Evolutionary conservation across 2,113 vertebrate genomes (phyloP).

Genomic region (Verasper variegatus): DNA sequence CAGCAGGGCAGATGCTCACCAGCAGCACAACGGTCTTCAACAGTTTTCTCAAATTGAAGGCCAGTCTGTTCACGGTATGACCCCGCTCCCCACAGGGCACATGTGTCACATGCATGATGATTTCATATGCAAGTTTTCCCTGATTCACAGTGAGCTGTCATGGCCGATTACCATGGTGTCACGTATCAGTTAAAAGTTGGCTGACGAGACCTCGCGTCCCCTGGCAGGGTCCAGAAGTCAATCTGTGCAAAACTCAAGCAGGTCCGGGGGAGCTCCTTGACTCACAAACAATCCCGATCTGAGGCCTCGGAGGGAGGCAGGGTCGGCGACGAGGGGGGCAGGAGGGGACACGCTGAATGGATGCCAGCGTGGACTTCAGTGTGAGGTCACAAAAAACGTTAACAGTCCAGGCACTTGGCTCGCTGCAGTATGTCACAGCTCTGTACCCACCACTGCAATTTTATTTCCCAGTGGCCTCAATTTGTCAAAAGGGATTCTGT

Average conservation of each 20-base stretch:
- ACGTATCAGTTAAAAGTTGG: conserved; percentile 54
- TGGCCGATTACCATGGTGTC: conserved; percentile 30
- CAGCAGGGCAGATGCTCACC: conserved; percentile 37
- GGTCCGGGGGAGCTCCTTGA: conserved; percentile 57
- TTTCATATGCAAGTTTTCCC: conserved; percentile 23
- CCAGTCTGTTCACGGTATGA: conserved; percentile 11
- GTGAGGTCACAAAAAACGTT: conserved; percentile 52
- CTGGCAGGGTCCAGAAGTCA: conserved; percentile 51
- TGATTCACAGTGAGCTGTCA: conserved; percentile 58
- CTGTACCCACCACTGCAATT: conserved; percentile 55
- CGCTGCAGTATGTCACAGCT: conserved; percentile 47
- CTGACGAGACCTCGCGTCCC: conserved; percentile 3
- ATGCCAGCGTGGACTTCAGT: conserved; percentile 45
- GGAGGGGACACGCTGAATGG: conserved; percentile 27
- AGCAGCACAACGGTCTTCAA: conserved; percentile 14
- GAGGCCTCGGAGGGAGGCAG: conserved; percentile 29
- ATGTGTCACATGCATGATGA: conserved; percentile 41
- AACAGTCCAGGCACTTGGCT: conserved; percentile 43
- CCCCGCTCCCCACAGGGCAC: conserved; percentile 22
- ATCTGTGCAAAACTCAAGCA: conserved; percentile 50
- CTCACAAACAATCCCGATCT: conserved; percentile 44
- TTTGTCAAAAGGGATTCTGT: conserved; percentile 67
- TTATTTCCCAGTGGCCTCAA: conserved; percentile 72
- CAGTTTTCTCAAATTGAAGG: conserved; percentile 31
- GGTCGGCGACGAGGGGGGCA: background rate